Percentiles rank a stretch among this genome's conserved stretches.
Conservation (phyloP, 2,888 invertebrate species). For the Oithona nana region DNA sequence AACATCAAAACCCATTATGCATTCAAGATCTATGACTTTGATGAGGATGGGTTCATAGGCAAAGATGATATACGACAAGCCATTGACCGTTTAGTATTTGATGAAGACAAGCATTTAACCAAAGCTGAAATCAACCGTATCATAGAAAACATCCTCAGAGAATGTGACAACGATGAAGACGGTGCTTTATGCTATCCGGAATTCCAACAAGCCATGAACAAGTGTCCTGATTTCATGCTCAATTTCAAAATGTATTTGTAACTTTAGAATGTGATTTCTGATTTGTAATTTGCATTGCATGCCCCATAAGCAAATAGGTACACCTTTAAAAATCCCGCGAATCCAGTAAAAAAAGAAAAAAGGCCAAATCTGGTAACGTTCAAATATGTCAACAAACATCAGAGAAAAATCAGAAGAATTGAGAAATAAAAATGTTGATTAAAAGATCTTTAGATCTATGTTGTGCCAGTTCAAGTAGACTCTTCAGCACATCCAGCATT, state of each 20-base stretch:
- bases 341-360: no score
- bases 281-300: no score
- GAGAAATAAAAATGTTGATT: no score
- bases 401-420: no score
- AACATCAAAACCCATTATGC: neutral
- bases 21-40: neutral
- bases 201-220: neutral
- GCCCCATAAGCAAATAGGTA: no score
- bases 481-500: no score
- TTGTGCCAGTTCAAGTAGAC: no score
- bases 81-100: neutral
- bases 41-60: neutral
- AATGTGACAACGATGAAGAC: neutral
- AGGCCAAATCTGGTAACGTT: no score
- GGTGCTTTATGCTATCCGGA: neutral
- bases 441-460: no score
- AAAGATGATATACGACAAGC: neutral
- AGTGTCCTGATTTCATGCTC: neutral
- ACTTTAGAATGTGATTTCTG: no score
- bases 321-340: no score
- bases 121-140: neutral
- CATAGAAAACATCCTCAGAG: neutral
- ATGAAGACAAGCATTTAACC: neutral
- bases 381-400: no score
- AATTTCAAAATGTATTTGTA: neutral